Evolutionary conservation across 2,888 invertebrate species (phyloP), one percentile per base, ranked within the genome.

Genomic region (Allolobophora icterica): DNA sequence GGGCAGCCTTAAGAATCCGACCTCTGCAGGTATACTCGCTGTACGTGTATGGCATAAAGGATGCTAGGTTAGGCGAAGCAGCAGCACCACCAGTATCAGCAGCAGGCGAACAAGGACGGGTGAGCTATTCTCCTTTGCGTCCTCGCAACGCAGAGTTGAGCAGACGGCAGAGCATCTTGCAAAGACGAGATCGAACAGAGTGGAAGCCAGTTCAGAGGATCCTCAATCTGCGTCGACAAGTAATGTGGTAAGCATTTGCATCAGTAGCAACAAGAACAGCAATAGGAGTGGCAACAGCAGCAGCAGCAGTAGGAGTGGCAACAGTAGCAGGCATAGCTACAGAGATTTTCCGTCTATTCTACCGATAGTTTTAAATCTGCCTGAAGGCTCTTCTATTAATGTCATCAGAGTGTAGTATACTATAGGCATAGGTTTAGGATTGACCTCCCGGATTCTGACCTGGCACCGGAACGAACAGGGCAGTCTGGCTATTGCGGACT

Each of bases 21-120:
- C 71, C 30, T 71, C 71, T 71, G 71, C 71, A 71, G 71, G 71
- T 71, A 71, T 71, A 71, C n/a, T n/a, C 2, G 71, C 71, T 1
- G n/a, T 71, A 71, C 71, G 71, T 71, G 71, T 71, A 71, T 71
- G 71, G 71, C 71, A 71, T 71, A 71, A 71, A 71, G 71, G 71
- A 71, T 71, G 71, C 71, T 71, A 13, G 52, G 52, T 52, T 71
- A n/a, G 71, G 71, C 71, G 52, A 21, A 21, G 8, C 52, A 52
- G 24, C 52, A 52, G 52, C 52, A 71, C n/a, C 71, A 71, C 3
- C 52, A 52, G 71, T n/a, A 30, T 8, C 71, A 71, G 71, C 71
- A 71, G 11, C 71, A 71, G 71, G 71, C 71, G 24, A 30, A 71
- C 71, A 71, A 71, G 71, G n/a, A 71, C 71, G 71, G 17, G 8